These are phyloP conservation scores for Drosophila melanica DNA, from an alignment of 1,140 invertebrate species.

Conservation along the genomic window DNA sequence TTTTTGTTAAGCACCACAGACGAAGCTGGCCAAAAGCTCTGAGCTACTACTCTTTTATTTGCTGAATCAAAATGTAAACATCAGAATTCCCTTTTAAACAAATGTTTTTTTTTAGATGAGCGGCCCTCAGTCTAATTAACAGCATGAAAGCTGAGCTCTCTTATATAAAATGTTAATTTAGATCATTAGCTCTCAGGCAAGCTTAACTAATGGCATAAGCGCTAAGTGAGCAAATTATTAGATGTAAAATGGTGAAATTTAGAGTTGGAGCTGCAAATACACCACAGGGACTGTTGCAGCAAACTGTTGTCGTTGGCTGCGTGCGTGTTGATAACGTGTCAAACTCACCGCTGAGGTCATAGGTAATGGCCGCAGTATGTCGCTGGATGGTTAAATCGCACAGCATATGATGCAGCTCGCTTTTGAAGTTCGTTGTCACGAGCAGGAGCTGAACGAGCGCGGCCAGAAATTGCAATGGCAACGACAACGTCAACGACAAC, in stretches of 20 bases:
- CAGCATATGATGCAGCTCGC: constrained; percentile 65
- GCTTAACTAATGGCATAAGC: background rate
- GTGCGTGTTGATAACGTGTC: constrained; percentile 11
- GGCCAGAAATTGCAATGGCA: constrained; percentile 50
- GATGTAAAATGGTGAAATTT: too few species aligned
- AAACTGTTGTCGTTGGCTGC: constrained; percentile 5
- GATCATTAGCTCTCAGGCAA: too few species aligned
- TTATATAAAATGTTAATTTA: too few species aligned
- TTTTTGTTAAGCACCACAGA: too few species aligned
- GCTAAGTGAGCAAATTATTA: background rate
- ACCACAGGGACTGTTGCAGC: background rate
- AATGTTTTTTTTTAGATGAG: too few species aligned
- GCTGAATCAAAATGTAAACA: too few species aligned
- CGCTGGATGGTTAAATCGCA: constrained; percentile 59
- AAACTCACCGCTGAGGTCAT: constrained; percentile 64
- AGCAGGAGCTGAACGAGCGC: constrained; percentile 55
- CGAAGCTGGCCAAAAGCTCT: too few species aligned
- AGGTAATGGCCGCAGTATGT: constrained; percentile 63
- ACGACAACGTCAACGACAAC: constrained; percentile 42
- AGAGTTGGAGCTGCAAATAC: background rate
- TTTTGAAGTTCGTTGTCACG: constrained; percentile 54
- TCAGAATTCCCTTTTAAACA: too few species aligned
- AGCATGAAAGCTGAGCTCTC: too few species aligned
- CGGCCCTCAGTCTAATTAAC: too few species aligned
- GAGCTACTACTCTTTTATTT: too few species aligned